Percentiles rank a stretch among this genome's conserved stretches.
Conservation (phyloP, 2,797 vertebrate species). For the Zenarchopterus dispar region DNA sequence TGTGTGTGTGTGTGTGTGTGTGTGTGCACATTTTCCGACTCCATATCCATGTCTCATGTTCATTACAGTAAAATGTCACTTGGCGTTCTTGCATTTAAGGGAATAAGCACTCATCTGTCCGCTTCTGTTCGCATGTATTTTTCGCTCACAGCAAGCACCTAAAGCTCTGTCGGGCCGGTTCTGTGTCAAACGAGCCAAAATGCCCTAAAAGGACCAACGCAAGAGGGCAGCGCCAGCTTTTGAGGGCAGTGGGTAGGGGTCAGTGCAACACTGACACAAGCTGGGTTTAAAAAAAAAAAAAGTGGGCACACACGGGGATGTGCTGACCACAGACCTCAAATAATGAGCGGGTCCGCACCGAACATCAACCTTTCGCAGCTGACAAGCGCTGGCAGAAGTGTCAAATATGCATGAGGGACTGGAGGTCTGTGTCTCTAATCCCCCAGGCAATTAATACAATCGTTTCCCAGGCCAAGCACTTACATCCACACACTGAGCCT, state of each 20-base stretch:
- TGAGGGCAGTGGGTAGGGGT: conserved; percentile 36
- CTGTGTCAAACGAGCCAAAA: conserved; percentile 36
- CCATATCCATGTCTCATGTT: conserved; percentile 20
- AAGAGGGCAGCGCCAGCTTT: conserved; percentile 45
- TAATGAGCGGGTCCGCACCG: conserved; percentile 1
- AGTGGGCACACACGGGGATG: conserved; percentile 19
- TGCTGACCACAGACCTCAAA: conserved; percentile 27
- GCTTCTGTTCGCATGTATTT: neutral
- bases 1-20: conserved; percentile 13
- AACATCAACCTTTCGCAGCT: conserved; percentile 59
- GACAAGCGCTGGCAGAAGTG: conserved; percentile 32
- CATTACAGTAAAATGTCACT: conserved; percentile 13
- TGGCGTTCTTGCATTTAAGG: conserved; percentile 11
- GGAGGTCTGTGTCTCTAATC: conserved; percentile 57
- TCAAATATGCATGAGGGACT: conserved; percentile 74
- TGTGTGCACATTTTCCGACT: neutral
- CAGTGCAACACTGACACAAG: conserved; percentile 25
- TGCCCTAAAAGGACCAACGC: conserved; percentile 52
- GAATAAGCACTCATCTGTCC: conserved; percentile 8
- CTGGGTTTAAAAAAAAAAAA: conserved; percentile 53
- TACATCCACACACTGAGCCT: conserved; percentile 41
- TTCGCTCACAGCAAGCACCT: neutral
- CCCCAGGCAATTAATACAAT: conserved; percentile 67
- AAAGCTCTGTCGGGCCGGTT: conserved; percentile 43
- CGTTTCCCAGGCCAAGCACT: conserved; percentile 49